These are phyloP conservation scores for Napeogenes inachia DNA, from an alignment of 2,888 invertebrate species.

Conservation along the genomic window DNA sequence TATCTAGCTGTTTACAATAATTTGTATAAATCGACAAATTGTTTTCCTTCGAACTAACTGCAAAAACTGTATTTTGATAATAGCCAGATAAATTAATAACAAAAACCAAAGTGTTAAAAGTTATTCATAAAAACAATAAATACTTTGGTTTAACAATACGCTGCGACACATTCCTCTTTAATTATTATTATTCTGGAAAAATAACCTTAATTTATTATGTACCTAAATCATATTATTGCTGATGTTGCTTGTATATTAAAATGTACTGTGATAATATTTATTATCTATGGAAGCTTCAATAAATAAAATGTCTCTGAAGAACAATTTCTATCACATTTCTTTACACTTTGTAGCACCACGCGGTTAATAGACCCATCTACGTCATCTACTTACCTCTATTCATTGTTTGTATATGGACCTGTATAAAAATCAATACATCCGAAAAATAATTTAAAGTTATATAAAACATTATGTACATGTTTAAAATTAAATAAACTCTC, in stretches of 20 bases:
- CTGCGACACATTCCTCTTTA: slow-evolving; percentile 29
- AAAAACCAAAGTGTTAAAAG: slow-evolving; percentile 44
- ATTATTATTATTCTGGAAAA: slow-evolving; percentile 47
- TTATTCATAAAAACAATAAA: slow-evolving; percentile 43
- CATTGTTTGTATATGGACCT: slow-evolving; percentile 73
- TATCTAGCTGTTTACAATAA: slow-evolving; percentile 45
- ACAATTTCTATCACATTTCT: slow-evolving; percentile 76
- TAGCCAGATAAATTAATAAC: slow-evolving; percentile 13
- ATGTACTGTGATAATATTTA: slow-evolving; percentile 61
- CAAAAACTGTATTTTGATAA: slow-evolving; percentile 13
- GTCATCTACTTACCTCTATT: slow-evolving; percentile 70
- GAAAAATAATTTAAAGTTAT: slow-evolving; percentile 74
- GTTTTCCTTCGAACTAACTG: slow-evolving; percentile 14
- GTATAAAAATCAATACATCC: slow-evolving; percentile 77
- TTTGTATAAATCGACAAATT: slow-evolving; percentile 19
- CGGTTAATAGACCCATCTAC: slow-evolving; percentile 76
- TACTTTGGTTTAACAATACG: slow-evolving; percentile 61
- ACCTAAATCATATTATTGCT: slow-evolving; percentile 69
- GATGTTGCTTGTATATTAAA: slow-evolving; percentile 51
- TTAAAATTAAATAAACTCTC: slow-evolving; percentile 76
- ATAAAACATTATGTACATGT: slow-evolving; percentile 75
- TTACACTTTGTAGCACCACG: slow-evolving; percentile 77
- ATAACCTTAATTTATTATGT: slow-evolving; percentile 46
- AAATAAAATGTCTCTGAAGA: slow-evolving; percentile 77
- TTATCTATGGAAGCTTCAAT: slow-evolving; percentile 73